Conservation (phyloP, 2,113 vertebrate species). For the Oncorhynchus gorbuscha region DNA sequence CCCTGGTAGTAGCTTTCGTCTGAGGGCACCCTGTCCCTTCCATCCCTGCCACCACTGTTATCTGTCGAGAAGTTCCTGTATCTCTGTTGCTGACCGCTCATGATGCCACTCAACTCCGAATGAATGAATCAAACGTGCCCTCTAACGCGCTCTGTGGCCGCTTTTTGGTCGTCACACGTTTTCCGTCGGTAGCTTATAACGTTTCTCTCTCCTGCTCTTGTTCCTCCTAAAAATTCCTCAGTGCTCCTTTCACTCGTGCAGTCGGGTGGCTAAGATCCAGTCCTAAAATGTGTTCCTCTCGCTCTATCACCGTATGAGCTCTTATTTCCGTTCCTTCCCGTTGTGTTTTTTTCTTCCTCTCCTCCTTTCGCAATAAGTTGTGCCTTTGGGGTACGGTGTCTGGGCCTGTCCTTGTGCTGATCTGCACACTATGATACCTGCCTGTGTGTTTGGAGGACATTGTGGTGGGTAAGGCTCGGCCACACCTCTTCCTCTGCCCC, state of each 20-base stretch:
- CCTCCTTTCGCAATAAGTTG: constrained; percentile 48
- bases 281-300: constrained; percentile 25
- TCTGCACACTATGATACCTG: constrained; percentile 54
- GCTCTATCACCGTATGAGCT: constrained; percentile 35
- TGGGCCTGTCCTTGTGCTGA: constrained; percentile 60
- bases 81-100: constrained; percentile 64
- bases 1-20: constrained; percentile 74
- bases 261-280: constrained; percentile 44
- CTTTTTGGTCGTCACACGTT: not conserved
- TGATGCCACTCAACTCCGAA: constrained; percentile 32
- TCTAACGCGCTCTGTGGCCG: not conserved
- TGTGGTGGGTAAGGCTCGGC: constrained; percentile 38
- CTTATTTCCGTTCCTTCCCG: constrained; percentile 25
- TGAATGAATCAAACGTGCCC: not conserved
- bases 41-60: constrained; percentile 29
- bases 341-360: constrained; percentile 36
- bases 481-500: constrained; percentile 56
- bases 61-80: constrained; percentile 70
- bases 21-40: constrained; percentile 68
- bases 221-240: constrained; percentile 12
- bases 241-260: constrained; percentile 37
- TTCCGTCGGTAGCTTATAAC: not conserved
- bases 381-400: constrained; percentile 69
- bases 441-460: constrained; percentile 52
- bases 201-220: not conserved